A percentile compares a stretch with the other conserved stretches of the same genome.
Conservation (phyloP, 2,888 invertebrate genomes). For the Coelopa pilipes region DNA sequence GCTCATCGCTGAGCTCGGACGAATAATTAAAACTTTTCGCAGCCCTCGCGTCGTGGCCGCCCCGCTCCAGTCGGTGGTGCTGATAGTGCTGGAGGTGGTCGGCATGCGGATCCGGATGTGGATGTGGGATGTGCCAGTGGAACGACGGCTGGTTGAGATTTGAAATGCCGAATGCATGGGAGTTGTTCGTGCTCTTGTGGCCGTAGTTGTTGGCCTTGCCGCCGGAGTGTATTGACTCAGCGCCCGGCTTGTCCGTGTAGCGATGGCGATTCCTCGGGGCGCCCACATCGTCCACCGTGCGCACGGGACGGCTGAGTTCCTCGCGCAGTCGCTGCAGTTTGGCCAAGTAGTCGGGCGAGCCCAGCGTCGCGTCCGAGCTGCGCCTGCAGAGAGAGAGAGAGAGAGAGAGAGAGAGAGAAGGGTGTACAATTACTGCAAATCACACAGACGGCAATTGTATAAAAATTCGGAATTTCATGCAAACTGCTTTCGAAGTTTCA, state of each 20-base stretch:
- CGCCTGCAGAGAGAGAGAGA: slow-evolving; percentile 45
- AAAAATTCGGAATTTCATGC: not conserved
- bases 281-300: slow-evolving; percentile 26
- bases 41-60: not conserved
- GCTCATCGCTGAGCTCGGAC: slow-evolving; percentile 54
- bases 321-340: slow-evolving; percentile 60
- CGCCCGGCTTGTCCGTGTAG: slow-evolving; percentile 38
- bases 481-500: not conserved
- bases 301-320: slow-evolving; percentile 62
- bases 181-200: slow-evolving; percentile 27
- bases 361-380: slow-evolving; percentile 46
- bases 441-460: no score
- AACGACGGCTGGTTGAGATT: not conserved
- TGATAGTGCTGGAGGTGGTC: not conserved
- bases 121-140: not conserved
- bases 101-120: no score
- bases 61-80: not conserved
- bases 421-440: no score
- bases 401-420: no score
- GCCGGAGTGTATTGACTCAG: not conserved
- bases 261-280: slow-evolving; percentile 27
- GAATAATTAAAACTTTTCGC: slow-evolving; percentile 54
- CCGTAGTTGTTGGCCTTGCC: slow-evolving; percentile 26
- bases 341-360: slow-evolving; percentile 53
- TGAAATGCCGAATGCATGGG: slow-evolving; percentile 14